phyloP scores from a whole-genome alignment of 2,797 vertebrate genomes.

The Amazona ochrocephala region DNA sequence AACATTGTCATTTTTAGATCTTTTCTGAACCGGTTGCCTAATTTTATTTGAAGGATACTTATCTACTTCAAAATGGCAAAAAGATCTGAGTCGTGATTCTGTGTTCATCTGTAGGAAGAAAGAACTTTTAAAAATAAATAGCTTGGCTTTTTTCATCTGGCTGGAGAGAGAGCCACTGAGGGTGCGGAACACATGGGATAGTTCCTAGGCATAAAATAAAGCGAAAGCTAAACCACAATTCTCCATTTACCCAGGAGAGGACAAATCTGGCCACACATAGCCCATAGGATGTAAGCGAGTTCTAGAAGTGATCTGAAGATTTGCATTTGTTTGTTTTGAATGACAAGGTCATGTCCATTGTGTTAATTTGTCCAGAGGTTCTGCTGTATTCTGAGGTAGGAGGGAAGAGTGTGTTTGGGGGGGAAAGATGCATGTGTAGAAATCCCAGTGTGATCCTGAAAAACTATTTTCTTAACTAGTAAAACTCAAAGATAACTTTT shows the following conservation, averaged over 20 bases:
- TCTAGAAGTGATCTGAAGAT: background rate
- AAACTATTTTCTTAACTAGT: background rate
- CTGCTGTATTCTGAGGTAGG: background rate
- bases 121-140: background rate
- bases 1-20: background rate
- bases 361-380: background rate
- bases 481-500: background rate
- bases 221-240: background rate
- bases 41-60: background rate
- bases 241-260: background rate
- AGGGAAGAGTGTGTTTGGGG: background rate
- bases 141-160: background rate
- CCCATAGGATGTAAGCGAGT: background rate
- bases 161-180: background rate
- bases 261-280: background rate
- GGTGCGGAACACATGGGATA: fast-evolving
- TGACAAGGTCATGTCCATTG: fast-evolving
- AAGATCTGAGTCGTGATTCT: background rate
- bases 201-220: background rate
- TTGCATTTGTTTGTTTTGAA: background rate
- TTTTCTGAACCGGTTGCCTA: background rate
- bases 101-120: background rate
- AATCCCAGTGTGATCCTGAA: background rate
- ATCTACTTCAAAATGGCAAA: constrained; percentile 3
- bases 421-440: fast-evolving